Evolutionary conservation across 92 coral and sea anemone species (phyloP), one percentile per base, ranked within the genome.

Genomic region (Palythoa caribaeorum): DNA sequence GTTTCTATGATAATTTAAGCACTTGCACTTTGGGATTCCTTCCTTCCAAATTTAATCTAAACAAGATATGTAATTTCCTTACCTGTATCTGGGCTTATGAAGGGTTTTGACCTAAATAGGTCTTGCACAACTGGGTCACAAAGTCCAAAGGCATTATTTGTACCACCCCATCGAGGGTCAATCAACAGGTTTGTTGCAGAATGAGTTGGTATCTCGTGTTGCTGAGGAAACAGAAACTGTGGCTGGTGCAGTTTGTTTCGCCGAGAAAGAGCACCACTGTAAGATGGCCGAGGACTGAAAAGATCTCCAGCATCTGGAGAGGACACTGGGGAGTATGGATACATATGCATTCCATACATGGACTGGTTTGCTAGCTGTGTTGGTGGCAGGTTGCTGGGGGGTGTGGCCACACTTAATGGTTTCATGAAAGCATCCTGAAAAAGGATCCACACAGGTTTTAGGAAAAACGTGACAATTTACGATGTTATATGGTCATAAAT

Each of bases 371-470:
- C 93, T 78, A 94, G 87, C 2, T 98, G 97, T 17, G 99, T 92
- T 17, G 99, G 89, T 5, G 99, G 94, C 85, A 97, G 83, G 84
- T 96, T 95, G 21, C 96, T 98, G 38, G 99, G 98, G 9, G 99
- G 98, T 50, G 99, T 94, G n/a, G 93, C 94, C 81, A 90, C 87
- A 77, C 94, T 90, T 86, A 92, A 89, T 17, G 86, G 86, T 21
- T 69, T 81, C 86, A 81, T 81, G 17, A 40, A 65, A 9, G 75
- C 86, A 81, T 81, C 86, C 86, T 81, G n/a, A 65, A 81, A 66
- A 16, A 21, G 1, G 50, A 52, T 3, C 3, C 63, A 76, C 20
- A 52, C 40, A 48, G 20, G 35, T 7, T 13, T 4, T 59, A 2
- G 16, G 16, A 14, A 59, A 28, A 28, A 28, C 28, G 0, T 28